Conservation (phyloP, 1,140 invertebrate species). For the Lepidurus couesii region DNA sequence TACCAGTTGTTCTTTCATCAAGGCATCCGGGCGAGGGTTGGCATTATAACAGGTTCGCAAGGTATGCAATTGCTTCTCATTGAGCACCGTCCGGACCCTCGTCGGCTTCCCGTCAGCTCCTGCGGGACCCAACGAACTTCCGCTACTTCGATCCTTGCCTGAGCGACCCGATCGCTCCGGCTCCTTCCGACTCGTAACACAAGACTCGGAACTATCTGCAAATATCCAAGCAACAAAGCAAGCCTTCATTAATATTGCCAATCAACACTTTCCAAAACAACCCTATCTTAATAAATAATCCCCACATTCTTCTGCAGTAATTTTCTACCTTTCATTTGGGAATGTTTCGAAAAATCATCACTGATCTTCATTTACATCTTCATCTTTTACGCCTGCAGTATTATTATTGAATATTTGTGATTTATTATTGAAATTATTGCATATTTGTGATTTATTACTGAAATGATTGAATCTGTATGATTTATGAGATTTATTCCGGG, state of each 20-base stretch:
- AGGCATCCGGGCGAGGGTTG: conserved; percentile 94
- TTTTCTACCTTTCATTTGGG: too few relatives aligned
- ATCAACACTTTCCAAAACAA: too few relatives aligned
- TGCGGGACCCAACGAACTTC: conserved; percentile 55
- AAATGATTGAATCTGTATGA: too few relatives aligned
- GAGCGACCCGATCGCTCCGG: conserved; percentile 51
- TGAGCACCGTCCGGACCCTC: conserved; percentile 91
- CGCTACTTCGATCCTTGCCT: conserved; percentile 42
- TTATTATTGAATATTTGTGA: too few relatives aligned
- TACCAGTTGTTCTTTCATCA: conserved; percentile 98
- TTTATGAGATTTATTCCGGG: too few relatives aligned
- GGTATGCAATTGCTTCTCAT: conserved; percentile 97
- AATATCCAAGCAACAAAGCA: conserved; percentile 1
- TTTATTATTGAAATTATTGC: too few relatives aligned
- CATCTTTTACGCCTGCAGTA: too few relatives aligned
- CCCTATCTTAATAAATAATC: too few relatives aligned
- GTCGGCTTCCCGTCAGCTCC: conserved; percentile 85
- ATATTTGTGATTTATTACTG: too few relatives aligned
- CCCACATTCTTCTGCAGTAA: too few relatives aligned
- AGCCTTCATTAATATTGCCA: background rate
- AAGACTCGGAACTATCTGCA: conserved; percentile 33
- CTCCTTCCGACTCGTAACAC: conserved; percentile 33
- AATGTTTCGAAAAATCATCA: too few relatives aligned
- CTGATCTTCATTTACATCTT: too few relatives aligned
- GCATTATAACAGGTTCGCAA: conserved; percentile 87